These are phyloP conservation scores for Hypsopygia costalis DNA, from an alignment of 2,888 invertebrate species.

Conservation along the genomic window DNA sequence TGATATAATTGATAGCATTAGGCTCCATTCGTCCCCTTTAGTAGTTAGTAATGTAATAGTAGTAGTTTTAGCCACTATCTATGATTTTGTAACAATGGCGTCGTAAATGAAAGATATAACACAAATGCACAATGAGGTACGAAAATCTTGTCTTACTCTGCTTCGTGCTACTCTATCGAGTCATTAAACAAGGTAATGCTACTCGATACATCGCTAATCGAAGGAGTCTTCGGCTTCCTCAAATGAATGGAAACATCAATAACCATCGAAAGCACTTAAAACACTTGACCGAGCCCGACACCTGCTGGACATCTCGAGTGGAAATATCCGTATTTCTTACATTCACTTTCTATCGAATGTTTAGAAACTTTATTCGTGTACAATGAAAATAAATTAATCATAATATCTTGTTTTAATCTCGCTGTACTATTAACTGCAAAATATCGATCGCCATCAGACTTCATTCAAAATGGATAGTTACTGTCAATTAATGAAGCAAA, in stretches of 20 bases:
- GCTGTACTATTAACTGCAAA: not conserved
- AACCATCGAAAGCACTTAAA: constrained; percentile 3
- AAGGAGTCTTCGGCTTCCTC: not conserved
- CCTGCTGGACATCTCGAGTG: constrained; percentile 34
- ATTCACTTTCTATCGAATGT: constrained; percentile 44
- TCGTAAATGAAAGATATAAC: too few relatives aligned
- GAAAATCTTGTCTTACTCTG: too few relatives aligned
- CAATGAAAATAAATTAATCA: not conserved
- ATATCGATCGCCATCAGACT: not conserved
- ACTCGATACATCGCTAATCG: too few relatives aligned
- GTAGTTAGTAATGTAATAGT: too few relatives aligned
- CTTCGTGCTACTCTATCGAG: too few relatives aligned
- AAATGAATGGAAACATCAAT: constrained; percentile 8
- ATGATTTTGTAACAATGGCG: too few relatives aligned
- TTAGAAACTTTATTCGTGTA: not conserved
- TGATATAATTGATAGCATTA: too few relatives aligned
- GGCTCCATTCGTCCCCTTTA: too few relatives aligned
- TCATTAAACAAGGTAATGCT: too few relatives aligned
- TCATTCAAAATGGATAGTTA: not conserved
- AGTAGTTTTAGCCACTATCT: too few relatives aligned
- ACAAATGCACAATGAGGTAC: too few relatives aligned
- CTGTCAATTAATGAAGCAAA: not conserved
- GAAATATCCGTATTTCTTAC: constrained; percentile 29
- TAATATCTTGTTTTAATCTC: too few relatives aligned
- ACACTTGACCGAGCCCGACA: constrained; percentile 26